phyloP scores from a whole-genome alignment of 2,113 vertebrate genomes.

The Amphiprion ocellaris region DNA sequence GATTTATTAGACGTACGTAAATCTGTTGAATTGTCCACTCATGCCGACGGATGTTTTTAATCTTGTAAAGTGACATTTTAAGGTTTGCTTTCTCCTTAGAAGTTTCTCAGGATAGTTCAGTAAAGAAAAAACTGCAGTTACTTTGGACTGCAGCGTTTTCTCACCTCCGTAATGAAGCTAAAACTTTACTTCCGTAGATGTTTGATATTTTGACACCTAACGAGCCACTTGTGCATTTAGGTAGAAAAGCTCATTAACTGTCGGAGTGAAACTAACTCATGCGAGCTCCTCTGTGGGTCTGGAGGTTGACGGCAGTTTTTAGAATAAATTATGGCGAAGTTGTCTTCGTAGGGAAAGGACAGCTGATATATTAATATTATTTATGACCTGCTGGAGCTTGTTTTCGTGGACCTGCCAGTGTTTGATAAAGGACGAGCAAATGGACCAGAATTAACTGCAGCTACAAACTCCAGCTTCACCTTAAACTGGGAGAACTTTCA shows the following conservation, averaged over 20 bases:
- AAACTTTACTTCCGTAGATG: neutral
- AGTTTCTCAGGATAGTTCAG: too few relatives aligned
- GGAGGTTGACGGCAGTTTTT: neutral
- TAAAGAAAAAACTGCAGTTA: neutral
- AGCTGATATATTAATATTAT: conserved; percentile 9
- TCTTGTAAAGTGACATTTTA: too few relatives aligned
- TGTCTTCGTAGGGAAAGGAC: conserved; percentile 1
- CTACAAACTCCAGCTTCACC: neutral
- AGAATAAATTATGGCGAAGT: neutral
- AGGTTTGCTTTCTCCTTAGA: too few relatives aligned
- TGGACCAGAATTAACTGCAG: conserved; percentile 22
- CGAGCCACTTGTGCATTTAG: conserved; percentile 3
- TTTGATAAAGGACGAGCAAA: neutral
- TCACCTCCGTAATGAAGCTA: neutral
- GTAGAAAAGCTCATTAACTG: conserved; percentile 17
- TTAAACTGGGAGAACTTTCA: too few relatives aligned
- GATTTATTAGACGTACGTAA: too few relatives aligned
- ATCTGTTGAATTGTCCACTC: too few relatives aligned
- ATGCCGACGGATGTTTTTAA: too few relatives aligned
- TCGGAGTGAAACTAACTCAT: neutral
- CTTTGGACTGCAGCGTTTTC: too few relatives aligned
- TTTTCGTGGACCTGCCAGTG: neutral
- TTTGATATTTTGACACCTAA: neutral
- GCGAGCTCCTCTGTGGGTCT: neutral
- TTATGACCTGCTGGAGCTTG: neutral